Percentiles rank a stretch among this genome's conserved stretches.
These are phyloP conservation scores for Ceuthmochares aereus DNA, from an alignment of 2,113 vertebrate genomes.

Conservation along the genomic window DNA sequence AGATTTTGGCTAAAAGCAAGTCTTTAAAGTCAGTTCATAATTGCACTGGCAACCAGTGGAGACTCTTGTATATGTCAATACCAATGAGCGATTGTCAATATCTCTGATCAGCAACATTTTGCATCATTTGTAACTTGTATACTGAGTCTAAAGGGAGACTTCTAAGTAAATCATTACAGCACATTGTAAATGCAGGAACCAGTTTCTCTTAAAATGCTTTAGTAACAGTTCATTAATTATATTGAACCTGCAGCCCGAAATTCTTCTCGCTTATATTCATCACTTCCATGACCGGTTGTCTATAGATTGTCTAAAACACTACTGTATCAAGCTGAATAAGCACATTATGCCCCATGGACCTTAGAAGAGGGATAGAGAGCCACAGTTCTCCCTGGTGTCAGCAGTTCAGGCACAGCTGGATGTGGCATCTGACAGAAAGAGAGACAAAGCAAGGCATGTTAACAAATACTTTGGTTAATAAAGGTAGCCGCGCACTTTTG, in stretches of 20 bases:
- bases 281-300: conserved; percentile 41
- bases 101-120: conserved; percentile 69
- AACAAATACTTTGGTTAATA: not conserved
- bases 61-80: conserved; percentile 60
- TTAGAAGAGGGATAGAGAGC: not conserved
- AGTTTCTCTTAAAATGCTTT: conserved; percentile 61
- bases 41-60: conserved; percentile 27
- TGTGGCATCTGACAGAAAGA: not conserved
- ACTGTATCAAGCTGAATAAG: conserved; percentile 36
- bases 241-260: conserved; percentile 65
- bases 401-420: not conserved
- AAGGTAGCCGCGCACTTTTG: not conserved
- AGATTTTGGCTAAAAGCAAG: conserved; percentile 33
- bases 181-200: conserved; percentile 67
- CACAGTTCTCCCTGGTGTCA: not conserved
- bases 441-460: conserved; percentile 20
- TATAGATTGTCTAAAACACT: conserved; percentile 50
- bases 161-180: conserved; percentile 70
- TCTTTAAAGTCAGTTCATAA: conserved; percentile 65
- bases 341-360: conserved; percentile 37
- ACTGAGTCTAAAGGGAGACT: conserved; percentile 55
- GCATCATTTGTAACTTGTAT: conserved; percentile 72
- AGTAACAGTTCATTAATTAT: conserved; percentile 76
- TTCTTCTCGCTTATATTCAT: conserved; percentile 59
- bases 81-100: conserved; percentile 71